phyloP scores from a whole-genome alignment of 2,888 invertebrate genomes.

The Thereva nobilitata region DNA sequence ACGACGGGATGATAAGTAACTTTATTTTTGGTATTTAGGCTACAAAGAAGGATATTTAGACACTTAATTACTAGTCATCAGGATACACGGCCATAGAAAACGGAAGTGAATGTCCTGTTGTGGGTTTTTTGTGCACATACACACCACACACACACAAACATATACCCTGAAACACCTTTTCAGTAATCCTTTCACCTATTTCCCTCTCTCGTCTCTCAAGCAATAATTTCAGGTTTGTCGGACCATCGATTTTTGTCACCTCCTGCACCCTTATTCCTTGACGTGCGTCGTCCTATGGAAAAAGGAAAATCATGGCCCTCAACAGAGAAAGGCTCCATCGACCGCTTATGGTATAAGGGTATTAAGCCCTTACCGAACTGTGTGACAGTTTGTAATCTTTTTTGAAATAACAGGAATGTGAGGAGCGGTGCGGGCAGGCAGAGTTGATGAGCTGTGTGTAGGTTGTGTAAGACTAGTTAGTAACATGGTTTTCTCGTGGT shows the following conservation, averaged over 20 bases:
- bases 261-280: too few relatives aligned
- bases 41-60: too few relatives aligned
- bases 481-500: neutral
- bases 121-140: too few relatives aligned
- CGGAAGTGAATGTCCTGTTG: too few relatives aligned
- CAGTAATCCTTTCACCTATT: constrained; percentile 8
- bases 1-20: too few relatives aligned
- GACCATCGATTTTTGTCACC: constrained; percentile 13
- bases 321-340: neutral
- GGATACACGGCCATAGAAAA: too few relatives aligned
- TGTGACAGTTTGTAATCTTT: constrained; percentile 14
- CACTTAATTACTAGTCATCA: too few relatives aligned
- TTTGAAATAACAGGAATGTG: constrained; percentile 12
- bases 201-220: neutral
- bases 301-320: too few relatives aligned
- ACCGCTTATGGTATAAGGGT: constrained; percentile 14
- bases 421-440: neutral
- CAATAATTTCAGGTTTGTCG: constrained; percentile 8
- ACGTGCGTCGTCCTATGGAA: too few relatives aligned
- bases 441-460: neutral
- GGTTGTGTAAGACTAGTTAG: neutral
- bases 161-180: neutral
- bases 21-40: too few relatives aligned
- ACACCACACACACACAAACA: too few relatives aligned
- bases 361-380: constrained; percentile 14